A percentile compares a stretch with the other conserved stretches of the same genome.
These are phyloP conservation scores for Danionella cerebrum DNA, from an alignment of 2,113 vertebrate genomes.

Conservation along the genomic window DNA sequence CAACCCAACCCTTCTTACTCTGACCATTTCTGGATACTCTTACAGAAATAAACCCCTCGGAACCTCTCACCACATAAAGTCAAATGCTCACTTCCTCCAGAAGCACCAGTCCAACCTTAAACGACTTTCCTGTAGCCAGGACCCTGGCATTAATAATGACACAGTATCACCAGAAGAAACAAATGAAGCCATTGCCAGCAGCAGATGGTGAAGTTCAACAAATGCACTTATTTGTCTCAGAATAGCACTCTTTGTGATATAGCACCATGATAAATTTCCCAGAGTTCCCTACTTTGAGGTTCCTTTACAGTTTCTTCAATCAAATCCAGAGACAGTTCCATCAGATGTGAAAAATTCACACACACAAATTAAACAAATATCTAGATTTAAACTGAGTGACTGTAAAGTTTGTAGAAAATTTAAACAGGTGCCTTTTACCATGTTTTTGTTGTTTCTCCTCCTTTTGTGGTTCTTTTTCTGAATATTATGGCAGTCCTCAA, in stretches of 20 bases:
- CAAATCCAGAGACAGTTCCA: background rate
- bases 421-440: constrained; percentile 3
- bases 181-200: background rate
- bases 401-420: too few relatives aligned
- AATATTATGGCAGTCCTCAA: background rate
- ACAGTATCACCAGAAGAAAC: background rate
- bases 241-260: too few relatives aligned
- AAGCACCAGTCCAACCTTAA: background rate
- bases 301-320: background rate
- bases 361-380: background rate
- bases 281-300: background rate
- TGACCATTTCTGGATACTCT: constrained; percentile 29
- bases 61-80: background rate
- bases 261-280: too few relatives aligned
- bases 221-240: too few relatives aligned
- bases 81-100: constrained; percentile 20
- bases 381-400: too few relatives aligned
- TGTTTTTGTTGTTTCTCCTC: background rate
- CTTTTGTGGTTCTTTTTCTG: background rate
- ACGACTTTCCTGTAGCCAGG: background rate
- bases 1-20: constrained; percentile 49
- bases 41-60: constrained; percentile 51
- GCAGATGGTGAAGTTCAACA: too few relatives aligned
- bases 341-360: background rate
- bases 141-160: background rate